These are phyloP conservation scores for Nephila pilipes DNA, from an alignment of 1,140 invertebrate species.

Conservation along the genomic window DNA sequence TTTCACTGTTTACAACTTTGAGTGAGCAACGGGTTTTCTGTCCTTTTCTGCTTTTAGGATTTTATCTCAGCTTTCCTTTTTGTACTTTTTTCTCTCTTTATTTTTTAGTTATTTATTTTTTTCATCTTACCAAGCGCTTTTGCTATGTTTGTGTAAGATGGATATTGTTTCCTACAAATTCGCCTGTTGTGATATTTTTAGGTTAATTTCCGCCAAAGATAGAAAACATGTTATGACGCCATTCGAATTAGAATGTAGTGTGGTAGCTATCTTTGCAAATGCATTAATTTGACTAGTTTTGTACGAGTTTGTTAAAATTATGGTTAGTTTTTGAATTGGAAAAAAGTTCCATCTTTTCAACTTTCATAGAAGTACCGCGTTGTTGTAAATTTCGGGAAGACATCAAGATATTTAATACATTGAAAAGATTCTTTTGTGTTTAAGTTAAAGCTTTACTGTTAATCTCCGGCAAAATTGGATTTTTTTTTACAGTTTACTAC, in stretches of 20 bases:
- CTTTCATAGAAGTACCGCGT: too few species aligned
- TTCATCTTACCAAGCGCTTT: neutral
- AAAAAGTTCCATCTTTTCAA: neutral
- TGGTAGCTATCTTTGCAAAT: neutral
- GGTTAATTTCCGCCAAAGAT: neutral
- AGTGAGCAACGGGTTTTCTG: constrained; percentile 61
- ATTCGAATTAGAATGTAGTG: neutral
- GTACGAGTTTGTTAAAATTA: neutral
- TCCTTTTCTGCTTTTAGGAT: constrained; percentile 8
- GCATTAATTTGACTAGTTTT: neutral
- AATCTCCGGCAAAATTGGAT: too few species aligned
- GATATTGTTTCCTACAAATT: constrained; percentile 11
- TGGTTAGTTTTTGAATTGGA: neutral
- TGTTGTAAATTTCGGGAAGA: too few species aligned
- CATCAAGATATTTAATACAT: too few species aligned
- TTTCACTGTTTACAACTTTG: constrained; percentile 58
- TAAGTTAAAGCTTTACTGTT: too few species aligned
- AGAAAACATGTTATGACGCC: neutral
- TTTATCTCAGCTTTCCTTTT: constrained; percentile 20
- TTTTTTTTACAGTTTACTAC: too few species aligned
- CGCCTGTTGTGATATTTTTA: constrained; percentile 31
- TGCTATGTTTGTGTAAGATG: constrained; percentile 14
- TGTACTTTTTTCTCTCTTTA: neutral
- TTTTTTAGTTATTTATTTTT: neutral
- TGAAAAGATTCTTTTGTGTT: too few species aligned